These are phyloP conservation scores for Pocota personata DNA, from an alignment of 2,888 invertebrate genomes.

Conservation along the genomic window DNA sequence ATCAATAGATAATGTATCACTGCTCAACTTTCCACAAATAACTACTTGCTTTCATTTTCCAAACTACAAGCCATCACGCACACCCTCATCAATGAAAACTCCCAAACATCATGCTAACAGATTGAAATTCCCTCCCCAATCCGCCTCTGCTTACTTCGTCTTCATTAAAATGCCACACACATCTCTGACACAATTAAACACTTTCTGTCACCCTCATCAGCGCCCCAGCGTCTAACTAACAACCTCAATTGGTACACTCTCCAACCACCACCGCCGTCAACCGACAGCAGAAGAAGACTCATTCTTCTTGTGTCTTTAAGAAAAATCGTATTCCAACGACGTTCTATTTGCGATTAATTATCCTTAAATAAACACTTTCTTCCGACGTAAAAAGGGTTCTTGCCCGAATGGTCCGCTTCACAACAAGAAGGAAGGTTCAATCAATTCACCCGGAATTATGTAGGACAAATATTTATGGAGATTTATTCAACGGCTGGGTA, in stretches of 20 bases:
- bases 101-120: slow-evolving; percentile 28
- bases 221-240: not conserved
- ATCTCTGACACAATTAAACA: slow-evolving; percentile 70
- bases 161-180: slow-evolving; percentile 71
- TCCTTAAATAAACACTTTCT: slow-evolving; percentile 69
- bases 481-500: slow-evolving; percentile 44
- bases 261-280: not conserved
- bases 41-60: not conserved
- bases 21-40: not conserved
- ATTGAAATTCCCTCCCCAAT: slow-evolving; percentile 52
- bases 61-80: slow-evolving; percentile 1
- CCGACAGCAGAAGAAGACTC: not conserved
- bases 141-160: slow-evolving; percentile 51
- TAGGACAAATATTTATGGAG: slow-evolving; percentile 56
- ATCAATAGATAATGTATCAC: not conserved
- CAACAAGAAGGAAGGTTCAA: slow-evolving; percentile 40
- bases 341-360: slow-evolving; percentile 73
- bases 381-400: slow-evolving; percentile 43
- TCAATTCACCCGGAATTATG: slow-evolving; percentile 54
- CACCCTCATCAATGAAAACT: slow-evolving; percentile 14
- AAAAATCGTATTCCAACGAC: slow-evolving; percentile 55
- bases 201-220: slow-evolving; percentile 66
- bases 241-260: slow-evolving; percentile 3
- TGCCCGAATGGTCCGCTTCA: slow-evolving; percentile 3
- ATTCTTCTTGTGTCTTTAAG: slow-evolving; percentile 19